Percentiles rank a stretch among this genome's conserved stretches.
Evolutionary conservation across 2,888 invertebrate species (phyloP).

Genomic region (Drosophila anomelani): DNA sequence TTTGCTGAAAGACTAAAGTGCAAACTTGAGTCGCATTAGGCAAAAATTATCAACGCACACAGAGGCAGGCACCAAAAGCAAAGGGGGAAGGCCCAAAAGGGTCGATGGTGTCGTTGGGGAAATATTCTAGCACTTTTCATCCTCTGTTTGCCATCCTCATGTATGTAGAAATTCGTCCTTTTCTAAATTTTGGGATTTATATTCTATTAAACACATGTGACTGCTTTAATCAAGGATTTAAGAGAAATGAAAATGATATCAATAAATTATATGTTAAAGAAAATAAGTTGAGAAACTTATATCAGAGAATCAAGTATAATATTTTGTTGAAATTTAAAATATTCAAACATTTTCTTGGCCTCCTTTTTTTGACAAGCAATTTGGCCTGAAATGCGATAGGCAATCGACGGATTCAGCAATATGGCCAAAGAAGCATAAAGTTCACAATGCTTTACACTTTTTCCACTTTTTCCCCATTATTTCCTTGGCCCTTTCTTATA

Average conservation of each 20-base stretch:
- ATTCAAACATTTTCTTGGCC: neutral
- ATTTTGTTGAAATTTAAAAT: no score
- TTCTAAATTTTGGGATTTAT: neutral
- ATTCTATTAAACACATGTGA: neutral
- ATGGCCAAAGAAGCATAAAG: slow-evolving; percentile 20
- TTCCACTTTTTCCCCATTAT: slow-evolving; percentile 2
- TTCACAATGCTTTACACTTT: slow-evolving; percentile 14
- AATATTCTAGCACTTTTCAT: slow-evolving; percentile 26
- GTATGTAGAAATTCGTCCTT: neutral
- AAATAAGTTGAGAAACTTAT: neutral
- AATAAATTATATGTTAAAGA: neutral
- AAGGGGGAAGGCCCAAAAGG: neutral
- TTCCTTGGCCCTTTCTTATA: neutral
- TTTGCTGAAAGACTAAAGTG: slow-evolving; percentile 75
- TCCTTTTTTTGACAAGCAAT: neutral
- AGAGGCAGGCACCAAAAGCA: slow-evolving; percentile 3
- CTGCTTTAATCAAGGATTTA: neutral
- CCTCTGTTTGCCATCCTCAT: slow-evolving; percentile 11
- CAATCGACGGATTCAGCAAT: slow-evolving; percentile 35
- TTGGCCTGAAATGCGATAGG: slow-evolving; percentile 6
- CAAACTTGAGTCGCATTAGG: slow-evolving; percentile 76
- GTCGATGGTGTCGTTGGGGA: slow-evolving; percentile 1
- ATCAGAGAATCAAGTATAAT: neutral
- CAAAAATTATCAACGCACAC: slow-evolving; percentile 73
- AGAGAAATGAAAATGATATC: neutral